These are phyloP conservation scores for Meloidogyne chitwoodi DNA, from an alignment of 1,140 invertebrate genomes.

Conservation along the genomic window DNA sequence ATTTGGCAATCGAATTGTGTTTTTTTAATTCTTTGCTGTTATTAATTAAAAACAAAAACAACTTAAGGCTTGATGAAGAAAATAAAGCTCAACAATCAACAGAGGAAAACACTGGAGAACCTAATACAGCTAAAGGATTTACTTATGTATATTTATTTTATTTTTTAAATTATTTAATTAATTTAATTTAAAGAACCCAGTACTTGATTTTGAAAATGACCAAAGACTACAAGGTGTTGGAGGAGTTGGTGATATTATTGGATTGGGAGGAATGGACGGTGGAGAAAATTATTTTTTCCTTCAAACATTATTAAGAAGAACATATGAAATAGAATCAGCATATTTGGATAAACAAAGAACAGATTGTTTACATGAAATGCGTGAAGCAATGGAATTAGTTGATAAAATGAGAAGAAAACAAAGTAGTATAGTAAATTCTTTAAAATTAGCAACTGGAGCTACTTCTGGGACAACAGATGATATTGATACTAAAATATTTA, in stretches of 20 bases:
- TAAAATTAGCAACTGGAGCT: conserved; percentile 58
- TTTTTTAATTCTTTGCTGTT: too few relatives aligned
- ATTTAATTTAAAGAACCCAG: conserved; percentile 46
- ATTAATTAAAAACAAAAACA: too few relatives aligned
- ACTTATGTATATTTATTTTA: not conserved
- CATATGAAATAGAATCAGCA: conserved; percentile 51
- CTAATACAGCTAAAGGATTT: conserved; percentile 24
- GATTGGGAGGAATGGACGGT: not conserved
- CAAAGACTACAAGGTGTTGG: not conserved
- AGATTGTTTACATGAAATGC: conserved; percentile 57
- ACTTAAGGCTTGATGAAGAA: conserved; percentile 38
- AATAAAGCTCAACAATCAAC: conserved; percentile 5
- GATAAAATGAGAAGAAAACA: conserved; percentile 56
- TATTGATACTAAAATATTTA: conserved; percentile 55
- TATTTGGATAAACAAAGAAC: conserved; percentile 47
- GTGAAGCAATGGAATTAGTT: conserved; percentile 54
- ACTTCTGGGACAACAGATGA: conserved; percentile 52
- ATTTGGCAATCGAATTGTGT: too few relatives aligned
- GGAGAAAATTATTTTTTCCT: conserved; percentile 38
- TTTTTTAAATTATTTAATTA: not conserved
- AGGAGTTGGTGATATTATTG: not conserved
- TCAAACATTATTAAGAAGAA: conserved; percentile 51
- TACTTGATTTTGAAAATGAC: conserved; percentile 46
- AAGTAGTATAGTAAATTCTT: conserved; percentile 47
- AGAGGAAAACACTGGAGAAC: conserved; percentile 25